Percentiles rank a stretch among this genome's conserved stretches.
Conservation (phyloP, 2,113 vertebrate genomes). For the Myotis yumanensis region DNA sequence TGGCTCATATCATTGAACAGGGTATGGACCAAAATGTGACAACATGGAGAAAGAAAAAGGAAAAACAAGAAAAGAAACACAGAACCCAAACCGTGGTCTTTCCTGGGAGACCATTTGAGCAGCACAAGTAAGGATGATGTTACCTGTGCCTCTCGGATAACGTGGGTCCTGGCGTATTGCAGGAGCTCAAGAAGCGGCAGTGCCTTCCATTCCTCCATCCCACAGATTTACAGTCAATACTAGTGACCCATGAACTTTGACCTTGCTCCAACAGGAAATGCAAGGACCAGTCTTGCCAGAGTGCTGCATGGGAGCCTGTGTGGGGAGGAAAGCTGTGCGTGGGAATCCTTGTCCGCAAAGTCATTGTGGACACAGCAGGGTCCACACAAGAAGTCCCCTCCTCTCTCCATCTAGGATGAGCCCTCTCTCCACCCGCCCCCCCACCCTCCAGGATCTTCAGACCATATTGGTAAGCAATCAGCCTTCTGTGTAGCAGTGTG, state of each 20-base stretch:
- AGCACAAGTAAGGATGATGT: background rate
- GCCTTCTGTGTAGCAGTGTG: background rate
- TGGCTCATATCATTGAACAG: background rate
- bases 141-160: background rate
- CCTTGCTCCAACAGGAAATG: background rate
- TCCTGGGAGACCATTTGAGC: background rate
- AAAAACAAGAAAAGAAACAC: background rate
- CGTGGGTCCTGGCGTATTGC: fast-evolving
- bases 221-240: background rate
- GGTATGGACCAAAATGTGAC: background rate
- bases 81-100: background rate
- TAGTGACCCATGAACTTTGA: background rate
- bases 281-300: background rate
- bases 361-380: background rate
- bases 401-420: background rate
- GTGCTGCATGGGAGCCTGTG: background rate
- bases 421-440: too few relatives aligned
- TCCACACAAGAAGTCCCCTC: background rate
- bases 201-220: background rate
- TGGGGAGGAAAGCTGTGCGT: background rate
- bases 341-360: background rate
- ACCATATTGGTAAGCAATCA: background rate
- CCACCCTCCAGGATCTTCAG: background rate
- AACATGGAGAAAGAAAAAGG: background rate
- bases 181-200: background rate